A percentile compares a stretch with the other conserved stretches of the same genome.
These are phyloP conservation scores for Leucozona laternaria DNA, from an alignment of 2,888 invertebrate species.

Conservation along the genomic window DNA sequence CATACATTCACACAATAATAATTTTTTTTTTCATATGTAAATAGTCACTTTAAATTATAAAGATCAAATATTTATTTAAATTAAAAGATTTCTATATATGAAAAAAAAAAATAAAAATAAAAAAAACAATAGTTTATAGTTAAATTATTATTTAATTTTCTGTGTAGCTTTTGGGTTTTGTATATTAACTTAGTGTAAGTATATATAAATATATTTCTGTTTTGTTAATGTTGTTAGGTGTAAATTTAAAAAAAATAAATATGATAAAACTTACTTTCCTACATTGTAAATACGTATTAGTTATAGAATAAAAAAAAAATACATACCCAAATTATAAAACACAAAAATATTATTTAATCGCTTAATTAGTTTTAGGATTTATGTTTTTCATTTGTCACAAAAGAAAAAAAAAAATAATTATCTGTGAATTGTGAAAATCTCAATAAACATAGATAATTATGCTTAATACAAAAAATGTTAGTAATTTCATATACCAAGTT, in stretches of 20 bases:
- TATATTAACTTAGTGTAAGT: constrained; percentile 36
- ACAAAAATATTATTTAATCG: constrained; percentile 40
- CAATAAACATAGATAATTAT: constrained; percentile 35
- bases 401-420: constrained; percentile 3
- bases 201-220: constrained; percentile 34
- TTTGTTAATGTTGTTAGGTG: constrained; percentile 72
- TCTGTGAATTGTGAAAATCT: constrained; percentile 58
- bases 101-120: constrained; percentile 12
- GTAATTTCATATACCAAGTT: constrained; percentile 30
- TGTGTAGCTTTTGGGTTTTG: constrained; percentile 44
- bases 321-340: constrained; percentile 5
- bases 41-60: constrained; percentile 57
- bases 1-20: constrained; percentile 13
- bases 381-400: constrained; percentile 28
- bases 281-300: constrained; percentile 40
- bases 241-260: constrained; percentile 51
- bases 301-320: constrained; percentile 35
- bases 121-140: constrained; percentile 38
- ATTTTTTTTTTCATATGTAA: constrained; percentile 52
- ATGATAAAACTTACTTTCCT: constrained; percentile 7
- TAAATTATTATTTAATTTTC: constrained; percentile 47
- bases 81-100: background rate
- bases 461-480: constrained; percentile 30
- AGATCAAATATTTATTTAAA: constrained; percentile 59
- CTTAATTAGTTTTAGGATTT: constrained; percentile 49